Base-by-base conservation (phyloP, 2,888 invertebrate species). In the Caenorhabditis angaria region DNA sequence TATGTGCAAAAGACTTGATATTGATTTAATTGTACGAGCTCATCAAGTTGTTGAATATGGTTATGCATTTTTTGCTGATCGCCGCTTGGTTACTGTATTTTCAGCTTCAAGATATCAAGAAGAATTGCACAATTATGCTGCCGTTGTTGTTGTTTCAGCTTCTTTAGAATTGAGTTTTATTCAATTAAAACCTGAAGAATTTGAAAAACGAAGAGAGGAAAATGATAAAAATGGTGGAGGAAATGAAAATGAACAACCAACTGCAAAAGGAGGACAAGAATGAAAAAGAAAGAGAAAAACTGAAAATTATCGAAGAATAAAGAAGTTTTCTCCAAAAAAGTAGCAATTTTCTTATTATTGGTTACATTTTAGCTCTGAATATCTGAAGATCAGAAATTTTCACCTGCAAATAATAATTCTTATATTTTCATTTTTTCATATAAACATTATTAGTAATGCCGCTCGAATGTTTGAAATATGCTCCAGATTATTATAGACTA, bases 81-180 rank as follows among this genome's bases (percentile, higher is more conserved):
- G 72, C 1, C 59, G 61, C n/a, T 65, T 83, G 41, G 71, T 83
- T 25, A 83, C 83, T 1, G 76, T 83, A 48, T 83, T 83, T 66
- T 81, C 82, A 22, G 83, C 83, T 4, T 70, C 80, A 32, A 69
- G 81, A 25, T 83, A 83, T 65, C 77, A 82, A 60, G 74, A 74
- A 18, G 83, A 81, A 50, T 59, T 81, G 18, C 70, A 71, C 61
- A 83, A 83, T 63, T 83, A 75, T 57, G 81, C 78, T 5, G 80
- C 82, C 8, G 76, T 80, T 53, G 82, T 78, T 14, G 54, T 69
- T 51, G 78, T 82, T 27, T 51, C 51, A 22, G 22, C 22, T 4
- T 4, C 5, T 8, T 69, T 80, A 22, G 78, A 80, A 35, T 53
- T 82, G 47, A 76, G 72, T 20, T 83, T 83, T 65, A 65, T 76